Evolutionary conservation across 2,888 invertebrate species (phyloP).

Genomic region (Parascotia fuliginaria): DNA sequence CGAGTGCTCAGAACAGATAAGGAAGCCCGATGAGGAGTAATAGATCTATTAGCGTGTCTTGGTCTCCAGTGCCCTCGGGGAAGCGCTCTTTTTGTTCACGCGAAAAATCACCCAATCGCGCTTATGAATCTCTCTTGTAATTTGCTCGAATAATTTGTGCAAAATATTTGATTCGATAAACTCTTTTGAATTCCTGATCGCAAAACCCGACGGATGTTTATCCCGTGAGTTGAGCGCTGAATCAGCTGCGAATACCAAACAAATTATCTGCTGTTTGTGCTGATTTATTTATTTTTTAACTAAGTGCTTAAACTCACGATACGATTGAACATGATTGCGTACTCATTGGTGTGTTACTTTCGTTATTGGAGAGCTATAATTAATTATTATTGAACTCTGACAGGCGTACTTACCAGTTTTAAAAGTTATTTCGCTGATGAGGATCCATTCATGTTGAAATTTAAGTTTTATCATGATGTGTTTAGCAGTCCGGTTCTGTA

Average conservation of each 20-base stretch:
- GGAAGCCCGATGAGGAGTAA: constrained; percentile 70
- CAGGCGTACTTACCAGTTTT: constrained; percentile 87
- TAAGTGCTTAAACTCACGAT: constrained; percentile 32
- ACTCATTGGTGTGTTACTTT: constrained; percentile 5
- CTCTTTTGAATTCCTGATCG: constrained; percentile 53
- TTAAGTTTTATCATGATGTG: constrained; percentile 91
- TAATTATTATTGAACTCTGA: constrained; percentile 6
- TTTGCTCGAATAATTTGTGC: constrained; percentile 56
- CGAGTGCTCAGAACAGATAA: constrained; percentile 76
- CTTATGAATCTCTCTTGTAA: constrained; percentile 57
- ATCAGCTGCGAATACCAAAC: constrained; percentile 56
- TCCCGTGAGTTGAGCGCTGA: constrained; percentile 56
- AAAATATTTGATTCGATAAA: constrained; percentile 67
- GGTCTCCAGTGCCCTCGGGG: constrained; percentile 48
- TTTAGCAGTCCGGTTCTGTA: constrained; percentile 90
- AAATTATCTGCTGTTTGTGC: constrained; percentile 54
- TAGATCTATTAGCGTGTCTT: constrained; percentile 71
- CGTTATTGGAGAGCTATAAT: constrained; percentile 6
- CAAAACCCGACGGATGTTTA: constrained; percentile 54
- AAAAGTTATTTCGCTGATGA: constrained; percentile 95
- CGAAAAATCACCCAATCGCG: constrained; percentile 63
- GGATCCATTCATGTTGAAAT: constrained; percentile 94
- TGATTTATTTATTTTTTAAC: constrained; percentile 55
- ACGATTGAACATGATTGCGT: constrained; percentile 9
- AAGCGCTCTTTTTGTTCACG: constrained; percentile 56